phyloP scores from a whole-genome alignment of 2,888 invertebrate genomes.

The Dynastes maya region DNA sequence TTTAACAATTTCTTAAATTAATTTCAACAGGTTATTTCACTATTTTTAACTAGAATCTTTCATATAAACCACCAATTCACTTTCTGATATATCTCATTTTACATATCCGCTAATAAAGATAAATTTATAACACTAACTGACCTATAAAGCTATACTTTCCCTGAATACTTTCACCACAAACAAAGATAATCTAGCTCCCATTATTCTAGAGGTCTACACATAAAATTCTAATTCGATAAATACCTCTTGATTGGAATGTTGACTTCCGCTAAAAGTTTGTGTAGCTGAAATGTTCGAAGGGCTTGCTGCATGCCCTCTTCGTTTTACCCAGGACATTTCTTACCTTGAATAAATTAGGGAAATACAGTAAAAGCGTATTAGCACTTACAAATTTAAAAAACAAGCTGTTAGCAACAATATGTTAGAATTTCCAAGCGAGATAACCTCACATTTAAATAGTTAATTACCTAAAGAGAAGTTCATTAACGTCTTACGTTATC shows the following conservation, averaged over 20 bases:
- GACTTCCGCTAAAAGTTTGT: slow-evolving; percentile 69
- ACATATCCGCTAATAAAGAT: no score
- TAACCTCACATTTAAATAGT: slow-evolving; percentile 49
- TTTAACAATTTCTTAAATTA: no score
- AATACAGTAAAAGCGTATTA: not conserved
- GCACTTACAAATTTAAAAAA: not conserved
- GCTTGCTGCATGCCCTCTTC: slow-evolving; percentile 64
- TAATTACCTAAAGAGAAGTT: not conserved
- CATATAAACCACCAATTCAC: no score
- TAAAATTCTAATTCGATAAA: slow-evolving; percentile 31
- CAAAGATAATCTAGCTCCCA: no score
- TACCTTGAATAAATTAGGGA: slow-evolving; percentile 37
- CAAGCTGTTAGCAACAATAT: slow-evolving; percentile 39
- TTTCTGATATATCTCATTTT: no score
- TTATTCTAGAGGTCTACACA: not conserved
- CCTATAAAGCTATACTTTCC: no score
- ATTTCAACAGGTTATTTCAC: no score
- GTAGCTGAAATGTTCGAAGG: slow-evolving; percentile 63
- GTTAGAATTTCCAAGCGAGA: slow-evolving; percentile 8
- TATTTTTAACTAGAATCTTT: no score
- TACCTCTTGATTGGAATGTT: slow-evolving; percentile 67
- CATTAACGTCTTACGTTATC: not conserved
- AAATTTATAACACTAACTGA: no score
- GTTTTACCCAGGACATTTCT: slow-evolving; percentile 69
- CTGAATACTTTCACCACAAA: no score